Evolutionary conservation across 1,140 invertebrate species (phyloP).

Genomic region (Drosophila littoralis): DNA sequence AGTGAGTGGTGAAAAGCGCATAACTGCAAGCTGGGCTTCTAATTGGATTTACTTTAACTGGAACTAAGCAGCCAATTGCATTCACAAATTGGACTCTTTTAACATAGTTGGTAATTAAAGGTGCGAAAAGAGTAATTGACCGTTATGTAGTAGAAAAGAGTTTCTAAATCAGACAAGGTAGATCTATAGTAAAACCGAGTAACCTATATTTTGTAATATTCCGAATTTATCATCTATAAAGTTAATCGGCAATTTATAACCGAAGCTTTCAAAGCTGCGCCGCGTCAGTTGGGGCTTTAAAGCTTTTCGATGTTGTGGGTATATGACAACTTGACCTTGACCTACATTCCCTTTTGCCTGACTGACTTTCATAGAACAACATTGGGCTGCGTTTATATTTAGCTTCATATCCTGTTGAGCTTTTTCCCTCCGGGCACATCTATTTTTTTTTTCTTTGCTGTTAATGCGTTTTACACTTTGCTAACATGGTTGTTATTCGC

Average conservation of each 20-base stretch:
- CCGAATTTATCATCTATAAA: too few relatives aligned
- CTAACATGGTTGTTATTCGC: background rate
- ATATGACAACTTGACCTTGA: conserved; percentile 47
- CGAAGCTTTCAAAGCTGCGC: conserved; percentile 1
- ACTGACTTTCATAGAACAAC: conserved; percentile 47
- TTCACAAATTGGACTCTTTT: too few relatives aligned
- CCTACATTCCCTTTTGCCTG: conserved; percentile 45
- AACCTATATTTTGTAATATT: too few relatives aligned
- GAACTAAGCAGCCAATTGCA: too few relatives aligned
- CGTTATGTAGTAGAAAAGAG: too few relatives aligned
- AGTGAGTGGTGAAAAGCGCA: background rate
- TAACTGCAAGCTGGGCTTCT: conserved; percentile 11
- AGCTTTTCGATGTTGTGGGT: conserved; percentile 2
- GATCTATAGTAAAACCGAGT: too few relatives aligned
- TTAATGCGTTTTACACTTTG: background rate
- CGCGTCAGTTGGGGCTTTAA: background rate
- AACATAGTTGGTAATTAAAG: too few relatives aligned
- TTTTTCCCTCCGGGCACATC: background rate
- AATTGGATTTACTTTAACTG: conserved; percentile 21
- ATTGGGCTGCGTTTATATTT: conserved; percentile 4
- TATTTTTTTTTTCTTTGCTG: background rate
- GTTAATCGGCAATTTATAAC: too few relatives aligned
- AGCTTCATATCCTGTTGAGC: background rate
- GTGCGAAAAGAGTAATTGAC: too few relatives aligned
- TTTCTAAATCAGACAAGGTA: too few relatives aligned